Evolutionary conservation across 2,888 invertebrate genomes (phyloP), one percentile per base, ranked within the genome.

Genomic region (Scaptomyza cyrtandrae): DNA sequence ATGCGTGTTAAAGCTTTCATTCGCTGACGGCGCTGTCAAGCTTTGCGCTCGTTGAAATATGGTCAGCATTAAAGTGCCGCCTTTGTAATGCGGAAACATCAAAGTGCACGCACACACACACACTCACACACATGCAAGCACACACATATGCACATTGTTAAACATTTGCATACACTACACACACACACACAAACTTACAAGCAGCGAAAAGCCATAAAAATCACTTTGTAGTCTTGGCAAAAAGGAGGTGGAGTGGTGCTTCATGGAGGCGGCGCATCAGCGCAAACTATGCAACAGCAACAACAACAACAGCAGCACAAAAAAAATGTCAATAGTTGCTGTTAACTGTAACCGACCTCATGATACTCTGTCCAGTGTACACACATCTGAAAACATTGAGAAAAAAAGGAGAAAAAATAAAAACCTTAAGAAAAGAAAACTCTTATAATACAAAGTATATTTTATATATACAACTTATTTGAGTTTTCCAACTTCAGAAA

Each of bases 21-120:
- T 29, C 41, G 67, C 64, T 68, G 75, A 61, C 55, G 65, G 59
- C 68, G 83, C 71, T 80, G 80, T 79, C 75, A 65, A 74, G 83
- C 80, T 85, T 82, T 78, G 66, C 69, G 65, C 73, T 69, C 72
- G n/a, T 70, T 83, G 85, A 83, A 82, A 83, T 85, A 85, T 82
- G 83, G 65, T 37, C 62, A 52, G 69, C 68, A 83, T 83, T 83
- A 83, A 83, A 85, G 75, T 80, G 77, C 85, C 82, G 82, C 82
- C 85, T 82, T 84, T 79, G 85, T 77, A 71, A 63, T 44, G 83
- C 86, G 83, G 86, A 83, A 70, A 83, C 83, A 86, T 83, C 83
- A 83, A 83, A 83, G 86, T 72, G 78, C 75, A 75, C 65, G 24
- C 57, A 63, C 62, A 65, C 64, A 65, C 52, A 56, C n/a, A n/a